Conservation (phyloP, 1,140 invertebrate genomes). For the Samia ricini region DNA sequence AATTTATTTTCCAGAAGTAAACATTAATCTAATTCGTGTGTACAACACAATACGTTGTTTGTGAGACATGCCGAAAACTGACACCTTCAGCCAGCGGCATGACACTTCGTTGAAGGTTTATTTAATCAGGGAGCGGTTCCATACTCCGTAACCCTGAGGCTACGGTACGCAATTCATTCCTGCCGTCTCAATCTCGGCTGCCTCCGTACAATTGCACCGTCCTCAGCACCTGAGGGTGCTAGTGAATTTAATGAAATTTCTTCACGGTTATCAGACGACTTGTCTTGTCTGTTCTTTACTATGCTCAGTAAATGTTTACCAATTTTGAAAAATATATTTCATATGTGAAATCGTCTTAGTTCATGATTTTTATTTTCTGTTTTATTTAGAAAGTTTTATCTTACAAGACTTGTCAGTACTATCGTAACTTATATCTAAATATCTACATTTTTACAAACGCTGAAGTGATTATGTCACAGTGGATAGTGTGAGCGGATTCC, state of each 20-base stretch:
- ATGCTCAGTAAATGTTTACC: conserved; percentile 44
- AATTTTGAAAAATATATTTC: conserved; percentile 15
- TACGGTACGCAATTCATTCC: conserved; percentile 44
- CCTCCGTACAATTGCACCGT: conserved; percentile 62
- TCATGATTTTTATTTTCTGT: no score
- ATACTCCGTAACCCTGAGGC: conserved; percentile 33
- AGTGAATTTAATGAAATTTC: conserved; percentile 67
- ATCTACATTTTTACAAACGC: no score
- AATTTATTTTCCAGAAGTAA: not conserved
- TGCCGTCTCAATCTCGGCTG: conserved; percentile 67
- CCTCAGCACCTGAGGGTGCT: conserved; percentile 66
- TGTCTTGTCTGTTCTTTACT: conserved; percentile 33
- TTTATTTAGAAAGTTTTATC: no score
- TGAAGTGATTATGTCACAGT: no score
- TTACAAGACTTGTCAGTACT: no score
- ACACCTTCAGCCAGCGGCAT: conserved; percentile 49
- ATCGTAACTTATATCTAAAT: no score
- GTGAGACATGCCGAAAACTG: conserved; percentile 57
- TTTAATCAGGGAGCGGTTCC: conserved; percentile 67
- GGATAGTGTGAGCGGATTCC: no score
- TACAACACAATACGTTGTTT: conserved; percentile 31
- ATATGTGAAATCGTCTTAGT: no score
- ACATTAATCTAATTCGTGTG: conserved; percentile 5
- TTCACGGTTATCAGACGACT: conserved; percentile 39
- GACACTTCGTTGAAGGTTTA: conserved; percentile 67